These are phyloP conservation scores for Caenorhabditis brenneri DNA, from an alignment of 1,140 invertebrate species.

Conservation along the genomic window DNA sequence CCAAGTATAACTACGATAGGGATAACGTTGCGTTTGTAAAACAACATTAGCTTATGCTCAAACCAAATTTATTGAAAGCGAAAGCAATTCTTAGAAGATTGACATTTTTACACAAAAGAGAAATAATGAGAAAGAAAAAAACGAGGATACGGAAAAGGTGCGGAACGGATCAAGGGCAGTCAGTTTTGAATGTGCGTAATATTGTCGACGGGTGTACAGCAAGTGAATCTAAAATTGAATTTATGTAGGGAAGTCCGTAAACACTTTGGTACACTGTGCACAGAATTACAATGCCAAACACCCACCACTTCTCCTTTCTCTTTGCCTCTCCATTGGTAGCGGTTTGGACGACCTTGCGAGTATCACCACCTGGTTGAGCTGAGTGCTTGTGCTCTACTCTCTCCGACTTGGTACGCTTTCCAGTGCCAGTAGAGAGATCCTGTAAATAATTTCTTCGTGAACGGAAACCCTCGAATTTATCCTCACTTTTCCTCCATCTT, in stretches of 20 bases:
- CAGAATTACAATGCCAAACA: not conserved
- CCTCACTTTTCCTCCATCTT: conserved; percentile 1
- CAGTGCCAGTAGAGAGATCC: conserved; percentile 1
- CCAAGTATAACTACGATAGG: too few species aligned
- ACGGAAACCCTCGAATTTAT: too few species aligned
- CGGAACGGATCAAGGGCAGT: conserved; percentile 7
- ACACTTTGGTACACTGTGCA: not conserved
- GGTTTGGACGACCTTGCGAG: conserved; percentile 33
- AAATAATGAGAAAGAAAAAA: not conserved
- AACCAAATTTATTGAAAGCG: too few species aligned
- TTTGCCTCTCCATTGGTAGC: conserved; percentile 27
- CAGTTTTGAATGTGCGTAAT: not conserved
- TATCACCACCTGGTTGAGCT: conserved; percentile 14
- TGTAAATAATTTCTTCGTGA: not conserved
- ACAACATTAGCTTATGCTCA: too few species aligned
- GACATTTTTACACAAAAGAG: conserved; percentile 10
- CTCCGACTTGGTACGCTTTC: conserved; percentile 16
- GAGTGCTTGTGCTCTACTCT: conserved; percentile 21
- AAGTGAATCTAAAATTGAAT: not conserved
- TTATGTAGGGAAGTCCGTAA: not conserved
- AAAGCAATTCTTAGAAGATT: too few species aligned
- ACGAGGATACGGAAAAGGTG: not conserved
- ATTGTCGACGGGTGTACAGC: not conserved
- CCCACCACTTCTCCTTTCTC: conserved; percentile 32
- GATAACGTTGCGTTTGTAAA: too few species aligned